Evolutionary conservation across 2,113 vertebrate species (phyloP).

Genomic region (Candoia aspera): DNA sequence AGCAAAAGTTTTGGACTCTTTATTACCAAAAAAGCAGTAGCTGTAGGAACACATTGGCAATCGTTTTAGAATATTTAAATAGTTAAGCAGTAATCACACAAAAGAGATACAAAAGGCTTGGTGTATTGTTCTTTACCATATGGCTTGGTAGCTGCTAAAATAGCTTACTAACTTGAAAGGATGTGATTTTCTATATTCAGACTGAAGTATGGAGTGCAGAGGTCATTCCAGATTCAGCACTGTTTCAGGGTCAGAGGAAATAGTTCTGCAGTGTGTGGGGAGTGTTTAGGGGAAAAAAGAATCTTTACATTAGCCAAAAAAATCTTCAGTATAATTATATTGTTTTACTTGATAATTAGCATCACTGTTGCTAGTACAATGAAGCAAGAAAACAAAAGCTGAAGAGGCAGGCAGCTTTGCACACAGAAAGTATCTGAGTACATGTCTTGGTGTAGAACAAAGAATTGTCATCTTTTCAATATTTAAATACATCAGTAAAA

Average conservation of each 20-base stretch:
- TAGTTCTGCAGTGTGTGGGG: conserved; percentile 64
- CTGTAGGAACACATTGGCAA: not conserved
- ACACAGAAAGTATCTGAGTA: conserved; percentile 50
- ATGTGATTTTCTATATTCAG: conserved; percentile 34
- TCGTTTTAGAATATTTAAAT: conserved; percentile 14
- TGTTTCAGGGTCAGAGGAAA: conserved; percentile 77
- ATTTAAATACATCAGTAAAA: conserved; percentile 56
- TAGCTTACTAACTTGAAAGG: conserved; percentile 46
- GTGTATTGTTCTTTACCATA: conserved; percentile 51
- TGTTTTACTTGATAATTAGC: conserved; percentile 90
- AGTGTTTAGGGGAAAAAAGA: conserved; percentile 74
- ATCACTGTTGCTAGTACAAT: conserved; percentile 73
- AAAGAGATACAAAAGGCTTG: conserved; percentile 47
- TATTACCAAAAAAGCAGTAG: not conserved
- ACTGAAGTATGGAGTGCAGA: conserved; percentile 48
- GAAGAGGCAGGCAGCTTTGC: conserved; percentile 66
- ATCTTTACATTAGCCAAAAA: conserved; percentile 83
- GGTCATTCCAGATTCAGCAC: conserved; percentile 45
- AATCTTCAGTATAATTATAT: conserved; percentile 82
- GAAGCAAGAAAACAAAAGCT: conserved; percentile 75
- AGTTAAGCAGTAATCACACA: conserved; percentile 10
- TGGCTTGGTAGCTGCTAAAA: conserved; percentile 55
- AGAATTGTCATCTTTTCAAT: conserved; percentile 70
- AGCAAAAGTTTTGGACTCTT: not conserved
- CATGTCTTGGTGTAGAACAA: conserved; percentile 70